phyloP scores from a whole-genome alignment of 2,797 vertebrate genomes.

The Mionectes olivaceus region DNA sequence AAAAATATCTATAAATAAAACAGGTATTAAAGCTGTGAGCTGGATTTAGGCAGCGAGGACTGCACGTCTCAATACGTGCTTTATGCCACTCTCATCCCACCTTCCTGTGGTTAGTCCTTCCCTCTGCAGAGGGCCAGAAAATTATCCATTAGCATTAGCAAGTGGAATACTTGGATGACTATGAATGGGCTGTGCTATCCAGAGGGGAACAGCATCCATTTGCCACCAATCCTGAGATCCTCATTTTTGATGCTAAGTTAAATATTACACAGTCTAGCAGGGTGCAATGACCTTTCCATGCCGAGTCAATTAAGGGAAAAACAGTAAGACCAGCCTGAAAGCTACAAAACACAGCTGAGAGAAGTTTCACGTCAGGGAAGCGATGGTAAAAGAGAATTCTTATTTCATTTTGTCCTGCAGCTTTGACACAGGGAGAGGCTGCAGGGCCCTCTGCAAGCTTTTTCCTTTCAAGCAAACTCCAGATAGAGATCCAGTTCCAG shows the following conservation, averaged over 20 bases:
- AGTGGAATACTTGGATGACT: slow-evolving; percentile 40
- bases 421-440: background rate
- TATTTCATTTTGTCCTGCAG: background rate
- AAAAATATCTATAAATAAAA: background rate
- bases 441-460: background rate
- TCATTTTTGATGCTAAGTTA: slow-evolving; percentile 56
- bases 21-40: background rate
- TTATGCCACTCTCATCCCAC: background rate
- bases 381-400: background rate
- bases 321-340: background rate
- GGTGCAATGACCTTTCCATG: background rate
- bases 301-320: background rate
- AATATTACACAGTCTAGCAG: slow-evolving; percentile 48
- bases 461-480: background rate
- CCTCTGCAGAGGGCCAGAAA: slow-evolving; percentile 19
- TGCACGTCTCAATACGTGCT: slow-evolving; percentile 27
- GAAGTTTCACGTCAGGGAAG: background rate
- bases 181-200: slow-evolving; percentile 60
- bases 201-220: slow-evolving; percentile 17
- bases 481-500: background rate
- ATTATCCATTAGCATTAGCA: slow-evolving; percentile 38
- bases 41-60: background rate
- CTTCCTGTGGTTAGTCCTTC: background rate
- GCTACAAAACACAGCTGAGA: background rate
- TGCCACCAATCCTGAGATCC: slow-evolving; percentile 26